A percentile compares a stretch with the other conserved stretches of the same genome.
These are phyloP conservation scores for Drosophila buzzatii DNA, from an alignment of 2,888 invertebrate genomes.

Conservation along the genomic window DNA sequence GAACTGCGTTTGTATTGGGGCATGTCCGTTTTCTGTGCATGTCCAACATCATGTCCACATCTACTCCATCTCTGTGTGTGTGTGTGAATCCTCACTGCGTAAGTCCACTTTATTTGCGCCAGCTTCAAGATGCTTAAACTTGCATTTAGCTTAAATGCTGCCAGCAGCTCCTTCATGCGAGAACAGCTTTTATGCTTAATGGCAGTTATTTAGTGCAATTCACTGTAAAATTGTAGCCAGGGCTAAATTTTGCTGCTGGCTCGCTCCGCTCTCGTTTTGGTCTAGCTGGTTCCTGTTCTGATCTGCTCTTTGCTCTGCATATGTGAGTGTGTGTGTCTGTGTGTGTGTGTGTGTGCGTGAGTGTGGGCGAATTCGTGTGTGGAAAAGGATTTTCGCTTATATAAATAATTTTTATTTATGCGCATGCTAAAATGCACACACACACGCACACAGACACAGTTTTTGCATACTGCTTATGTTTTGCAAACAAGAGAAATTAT, in stretches of 20 bases:
- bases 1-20: slow-evolving; percentile 43
- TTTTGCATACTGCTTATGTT: slow-evolving; percentile 32
- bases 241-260: slow-evolving; percentile 23
- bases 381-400: slow-evolving; percentile 68
- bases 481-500: slow-evolving; percentile 38
- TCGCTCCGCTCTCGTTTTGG: neutral
- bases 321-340: slow-evolving; percentile 18
- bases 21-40: slow-evolving; percentile 19
- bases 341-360: slow-evolving; percentile 7
- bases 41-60: slow-evolving; percentile 17
- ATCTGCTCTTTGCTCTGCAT: slow-evolving; percentile 12
- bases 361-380: slow-evolving; percentile 10
- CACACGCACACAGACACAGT: slow-evolving; percentile 38
- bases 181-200: slow-evolving; percentile 82
- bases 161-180: slow-evolving; percentile 73
- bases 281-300: slow-evolving; percentile 3
- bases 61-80: slow-evolving; percentile 8
- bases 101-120: slow-evolving; percentile 75
- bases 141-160: slow-evolving; percentile 78
- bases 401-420: slow-evolving; percentile 69
- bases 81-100: slow-evolving; percentile 44
- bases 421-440: slow-evolving; percentile 56
- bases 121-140: slow-evolving; percentile 69
- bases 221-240: slow-evolving; percentile 76
- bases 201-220: slow-evolving; percentile 80